These are phyloP conservation scores for Eidolon helvum DNA, from an alignment of 2,113 vertebrate genomes.

Conservation along the genomic window DNA sequence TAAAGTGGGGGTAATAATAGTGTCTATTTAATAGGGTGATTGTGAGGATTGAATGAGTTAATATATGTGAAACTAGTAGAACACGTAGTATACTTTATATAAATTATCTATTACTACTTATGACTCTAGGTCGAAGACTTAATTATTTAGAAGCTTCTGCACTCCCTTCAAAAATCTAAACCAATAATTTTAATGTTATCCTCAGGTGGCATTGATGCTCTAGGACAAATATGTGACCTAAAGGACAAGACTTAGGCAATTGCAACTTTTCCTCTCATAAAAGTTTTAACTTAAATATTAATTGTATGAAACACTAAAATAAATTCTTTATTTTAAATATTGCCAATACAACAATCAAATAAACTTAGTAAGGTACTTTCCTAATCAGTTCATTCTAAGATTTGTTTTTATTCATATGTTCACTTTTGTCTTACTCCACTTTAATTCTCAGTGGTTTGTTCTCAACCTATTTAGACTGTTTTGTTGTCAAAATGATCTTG, in stretches of 20 bases:
- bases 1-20: background rate
- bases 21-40: background rate
- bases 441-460: background rate
- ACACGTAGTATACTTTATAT: background rate
- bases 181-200: background rate
- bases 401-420: background rate
- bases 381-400: background rate
- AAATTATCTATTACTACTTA: conserved; percentile 35
- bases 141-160: conserved; percentile 14
- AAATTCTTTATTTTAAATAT: conserved; percentile 11
- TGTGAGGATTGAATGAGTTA: conserved; percentile 17
- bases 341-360: background rate
- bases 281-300: conserved; percentile 37
- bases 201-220: background rate
- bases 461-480: background rate
- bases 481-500: background rate
- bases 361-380: background rate
- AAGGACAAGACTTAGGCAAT: background rate
- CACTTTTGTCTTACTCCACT: background rate
- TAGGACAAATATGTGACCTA: background rate
- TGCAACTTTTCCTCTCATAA: background rate
- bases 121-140: background rate
- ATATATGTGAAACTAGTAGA: background rate
- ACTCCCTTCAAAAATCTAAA: background rate
- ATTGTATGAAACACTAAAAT: conserved; percentile 2